Base-by-base conservation (phyloP, 2,797 vertebrate genomes). In the Anguilla megastoma region DNA sequence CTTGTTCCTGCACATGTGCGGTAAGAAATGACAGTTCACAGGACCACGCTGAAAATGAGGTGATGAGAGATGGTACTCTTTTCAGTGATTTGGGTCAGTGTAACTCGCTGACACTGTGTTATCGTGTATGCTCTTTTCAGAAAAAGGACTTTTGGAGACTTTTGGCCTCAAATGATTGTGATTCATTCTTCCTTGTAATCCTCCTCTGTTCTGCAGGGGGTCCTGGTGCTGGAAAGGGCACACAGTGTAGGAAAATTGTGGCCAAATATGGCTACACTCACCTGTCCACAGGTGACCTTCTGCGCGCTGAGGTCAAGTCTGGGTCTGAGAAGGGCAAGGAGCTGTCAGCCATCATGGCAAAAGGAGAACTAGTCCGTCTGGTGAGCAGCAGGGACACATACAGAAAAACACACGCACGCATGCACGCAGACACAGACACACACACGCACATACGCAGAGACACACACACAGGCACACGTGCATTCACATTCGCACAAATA, bases 251-350 rank as follows among this genome's bases (percentile, higher is more conserved):
- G 94, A 99, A 95, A 96, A 95, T 99, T 0, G 98, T 98, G 33
- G 92, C 96, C 87, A 98, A 98, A 87, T 99, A 99, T 30, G 98
- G 98, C 92, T 99, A 97, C 96, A 99, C 98, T n/a, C 98, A 99
- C 94, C 96, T 99, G 88, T 99, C 99, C 69, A 99, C 98, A 1
- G 99, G 99, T 0, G 99, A 99, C 91, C 97, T 99, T 93, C 97
- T 99, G 82, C 95, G 99, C 24, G 96, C 96, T 0, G 98, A 99
- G 94, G 99, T 99, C 94, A 91, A 94, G 86, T 99, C 98, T 0
- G 98, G 98, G 91, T 98, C 98, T 0, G 97, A 97, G 52, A 95
- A 98, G 92, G 98, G 98, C 92, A 99, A 98, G 94, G 95, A 94
- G 82, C 96, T 99, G 86, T 96, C 98, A 58, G 97, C 97, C 91